Evolutionary conservation across 2,797 vertebrate genomes (phyloP), one percentile per base, ranked within the genome.

Genomic region (Anabas testudineus): DNA sequence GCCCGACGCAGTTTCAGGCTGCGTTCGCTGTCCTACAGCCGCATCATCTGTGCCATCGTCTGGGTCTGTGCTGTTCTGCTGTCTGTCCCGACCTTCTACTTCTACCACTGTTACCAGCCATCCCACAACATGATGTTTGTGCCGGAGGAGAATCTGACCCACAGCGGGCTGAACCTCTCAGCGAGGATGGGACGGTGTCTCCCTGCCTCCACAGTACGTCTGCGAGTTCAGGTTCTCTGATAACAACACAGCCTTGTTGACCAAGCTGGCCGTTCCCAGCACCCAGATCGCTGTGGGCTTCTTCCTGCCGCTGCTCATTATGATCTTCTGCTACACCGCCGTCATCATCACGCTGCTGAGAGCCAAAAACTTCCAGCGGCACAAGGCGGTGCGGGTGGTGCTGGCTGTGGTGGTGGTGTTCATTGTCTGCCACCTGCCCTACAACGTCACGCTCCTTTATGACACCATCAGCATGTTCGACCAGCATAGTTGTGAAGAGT

Each of bases 331-430:
- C 87, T 98, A 99, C 48, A 15, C 65, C 0, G 87, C 93, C 43
- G 88, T 98, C 34, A 69, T 96, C 16, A 42, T 69, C 74, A 95
- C 95, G 0, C 89, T 98, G 22, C 78, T 95, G 36, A 92, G 73
- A 19, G 94, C 95, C 26, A 95, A 91, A 52, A 97, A 95, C 81
- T 95, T 97, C 24, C 95, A 97, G 78, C 88, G 95, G 55, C 96
- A 95, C 90, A 94, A 93, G 80, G 97, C 97, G 2, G 93, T 97
- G 39, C 95, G 94, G 3, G 96, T 98, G 51, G 93, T 98, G 1
- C 56, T 96, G 9, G 92, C 92, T 0, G 96, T 98, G 66, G 95
- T 97, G 19, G 71, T 84, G 0, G 93, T 96, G 32, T 98, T 99
- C 61, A 53, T 98, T 34, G 2, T 70, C 42, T 99, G 95, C 51